A percentile compares a stretch with the other conserved stretches of the same genome.
Evolutionary conservation across 2,797 vertebrate species (phyloP).

Genomic region (Anabas testudineus): DNA sequence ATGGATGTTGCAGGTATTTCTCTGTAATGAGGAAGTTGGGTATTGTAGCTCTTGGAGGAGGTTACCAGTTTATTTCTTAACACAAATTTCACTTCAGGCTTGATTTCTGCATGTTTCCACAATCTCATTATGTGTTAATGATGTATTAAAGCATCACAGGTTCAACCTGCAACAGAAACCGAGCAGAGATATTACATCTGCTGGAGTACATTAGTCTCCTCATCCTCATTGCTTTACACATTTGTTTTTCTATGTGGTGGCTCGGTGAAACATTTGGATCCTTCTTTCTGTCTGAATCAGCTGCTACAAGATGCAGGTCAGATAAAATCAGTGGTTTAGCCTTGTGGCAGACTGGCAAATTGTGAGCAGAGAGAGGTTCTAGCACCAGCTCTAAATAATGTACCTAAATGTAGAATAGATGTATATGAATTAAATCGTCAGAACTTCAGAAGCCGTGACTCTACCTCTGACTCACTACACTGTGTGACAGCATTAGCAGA

Average conservation of each 20-base stretch:
- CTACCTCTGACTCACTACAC: neutral
- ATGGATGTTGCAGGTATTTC: neutral
- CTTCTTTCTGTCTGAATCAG: neutral
- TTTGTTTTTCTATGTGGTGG: neutral
- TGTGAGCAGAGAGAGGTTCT: neutral
- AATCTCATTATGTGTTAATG: neutral
- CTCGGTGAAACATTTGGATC: neutral
- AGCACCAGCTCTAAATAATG: neutral
- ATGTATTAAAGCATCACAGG: no score
- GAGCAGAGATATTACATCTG: no score
- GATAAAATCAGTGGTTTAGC: neutral
- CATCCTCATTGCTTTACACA: no score
- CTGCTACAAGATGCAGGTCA: neutral
- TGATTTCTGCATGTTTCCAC: conserved; percentile 5
- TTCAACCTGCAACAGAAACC: no score
- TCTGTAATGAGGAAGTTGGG: neutral
- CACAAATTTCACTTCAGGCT: conserved; percentile 8
- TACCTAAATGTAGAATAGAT: neutral
- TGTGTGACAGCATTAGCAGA: conserved; percentile 45
- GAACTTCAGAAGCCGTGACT: neutral
- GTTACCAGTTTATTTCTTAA: neutral
- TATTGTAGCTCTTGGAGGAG: neutral
- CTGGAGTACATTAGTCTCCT: no score
- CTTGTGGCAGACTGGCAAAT: neutral
- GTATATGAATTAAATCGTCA: conserved; percentile 17